Percentiles rank a stretch among this genome's conserved stretches.
phyloP scores from a whole-genome alignment of 2,113 vertebrate genomes.

The Syngnathus scovelli region DNA sequence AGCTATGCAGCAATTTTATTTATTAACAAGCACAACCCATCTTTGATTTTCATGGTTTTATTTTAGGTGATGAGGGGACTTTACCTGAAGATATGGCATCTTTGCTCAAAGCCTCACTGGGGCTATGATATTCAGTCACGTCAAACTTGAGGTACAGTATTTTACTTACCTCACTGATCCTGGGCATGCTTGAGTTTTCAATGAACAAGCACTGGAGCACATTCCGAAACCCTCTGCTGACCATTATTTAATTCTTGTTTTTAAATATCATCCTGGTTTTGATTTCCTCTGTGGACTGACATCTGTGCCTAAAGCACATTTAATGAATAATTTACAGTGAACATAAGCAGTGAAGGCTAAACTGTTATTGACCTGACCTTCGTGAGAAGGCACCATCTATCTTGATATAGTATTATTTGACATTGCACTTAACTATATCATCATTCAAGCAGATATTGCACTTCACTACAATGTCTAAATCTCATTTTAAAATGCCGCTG shows the following conservation, averaged over 20 bases:
- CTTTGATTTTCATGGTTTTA: constrained; percentile 21
- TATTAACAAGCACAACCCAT: not conserved
- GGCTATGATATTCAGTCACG: constrained; percentile 73
- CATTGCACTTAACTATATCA: not conserved
- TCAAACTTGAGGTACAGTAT: not conserved
- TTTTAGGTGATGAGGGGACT: constrained; percentile 78
- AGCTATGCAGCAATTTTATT: not conserved
- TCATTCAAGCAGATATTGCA: not conserved
- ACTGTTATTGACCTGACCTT: not conserved
- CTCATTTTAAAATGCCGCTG: not conserved
- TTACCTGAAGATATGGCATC: constrained; percentile 91
- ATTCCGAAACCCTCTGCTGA: constrained; percentile 36
- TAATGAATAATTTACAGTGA: constrained; percentile 13
- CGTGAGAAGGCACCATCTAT: not conserved
- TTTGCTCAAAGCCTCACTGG: constrained; percentile 87
- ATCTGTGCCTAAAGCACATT: constrained; percentile 46
- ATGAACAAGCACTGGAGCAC: constrained; percentile 24
- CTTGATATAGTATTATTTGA: not conserved
- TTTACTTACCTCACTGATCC: constrained; percentile 11
- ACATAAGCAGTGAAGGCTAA: not conserved
- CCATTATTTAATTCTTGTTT: not conserved
- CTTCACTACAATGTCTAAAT: not conserved
- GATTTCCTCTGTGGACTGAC: constrained; percentile 12
- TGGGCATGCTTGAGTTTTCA: constrained; percentile 26
- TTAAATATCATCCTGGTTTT: not conserved